Base-by-base conservation (phyloP, 2,888 invertebrate genomes). In the Euspilapteryx auroguttella region DNA sequence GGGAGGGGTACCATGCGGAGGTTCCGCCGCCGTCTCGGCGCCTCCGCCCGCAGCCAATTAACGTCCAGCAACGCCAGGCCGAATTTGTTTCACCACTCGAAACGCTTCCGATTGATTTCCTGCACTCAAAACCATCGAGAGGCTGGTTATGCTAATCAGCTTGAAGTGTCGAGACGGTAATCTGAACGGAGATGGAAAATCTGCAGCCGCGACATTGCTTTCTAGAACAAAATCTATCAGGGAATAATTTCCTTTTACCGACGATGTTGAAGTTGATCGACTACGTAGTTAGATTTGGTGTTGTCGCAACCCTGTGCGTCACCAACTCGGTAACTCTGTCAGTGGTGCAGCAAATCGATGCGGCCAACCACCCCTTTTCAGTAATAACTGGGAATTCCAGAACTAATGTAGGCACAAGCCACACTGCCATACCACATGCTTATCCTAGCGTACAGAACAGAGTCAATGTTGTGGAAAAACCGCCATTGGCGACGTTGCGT, bases 21-120 rank as follows among this genome's bases (percentile, higher is more conserved):
- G 73, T 69, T 62, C 69, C 61, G 55, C 69, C 68, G 68, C 66
- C 68, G 71, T 73, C 73, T 73, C 71, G 73, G 73, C 75, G 73
- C 73, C 71, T 55, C 69, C 71, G 61, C 73, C 73, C 71, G 73
- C 71, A 73, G 68, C 69, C 73, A 73, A 73, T 73, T 73, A 73
- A 68, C 71, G 59, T 63, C 53, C 59, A 53, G 66, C 66, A 68
- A 61, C 53, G 52, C 63, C 59, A 66, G 55, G 59, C 50, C 62
- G 61, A 69, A 63, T 69, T 73, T 66, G 61, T 69, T 71, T 66
- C 69, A 46, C 57, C 57, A 62, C 61, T 71, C 46, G 49, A 58
- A 63, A 59, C 59, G 59, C 68, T 71, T 71, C 68, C 66, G 71
- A 73, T 68, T 69, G 66, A 71, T 71, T 71, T 66, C 56, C 59